Evolutionary conservation across 2,888 invertebrate genomes (phyloP).

Genomic region (Xestobium rufovillosum): DNA sequence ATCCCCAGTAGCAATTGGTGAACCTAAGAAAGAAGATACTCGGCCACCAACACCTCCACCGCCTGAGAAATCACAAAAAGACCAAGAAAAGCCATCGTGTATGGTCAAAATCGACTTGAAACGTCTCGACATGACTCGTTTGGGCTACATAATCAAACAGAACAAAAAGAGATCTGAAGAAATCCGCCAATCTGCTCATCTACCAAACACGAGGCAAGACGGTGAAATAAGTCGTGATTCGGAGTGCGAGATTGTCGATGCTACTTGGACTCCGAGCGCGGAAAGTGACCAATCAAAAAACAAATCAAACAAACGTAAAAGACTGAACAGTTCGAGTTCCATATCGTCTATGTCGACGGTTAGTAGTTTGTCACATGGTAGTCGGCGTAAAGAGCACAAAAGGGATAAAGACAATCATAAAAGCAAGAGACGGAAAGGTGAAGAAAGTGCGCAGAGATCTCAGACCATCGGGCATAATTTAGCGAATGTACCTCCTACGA

Average conservation of each 20-base stretch:
- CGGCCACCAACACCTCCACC: slow-evolving; percentile 26
- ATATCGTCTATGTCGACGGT: slow-evolving; percentile 40
- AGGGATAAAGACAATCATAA: slow-evolving; percentile 33
- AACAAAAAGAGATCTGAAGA: slow-evolving; percentile 40
- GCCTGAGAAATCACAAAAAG: slow-evolving; percentile 28
- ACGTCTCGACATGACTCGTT: slow-evolving; percentile 42
- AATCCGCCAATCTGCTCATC: slow-evolving; percentile 45
- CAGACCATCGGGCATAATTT: slow-evolving; percentile 32
- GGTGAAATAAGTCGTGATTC: slow-evolving; percentile 20
- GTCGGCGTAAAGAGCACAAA: slow-evolving; percentile 27
- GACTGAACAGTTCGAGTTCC: slow-evolving; percentile 40
- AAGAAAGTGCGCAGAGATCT: slow-evolving; percentile 32
- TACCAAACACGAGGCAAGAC: slow-evolving; percentile 45
- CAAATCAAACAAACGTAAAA: slow-evolving; percentile 39
- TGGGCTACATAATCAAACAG: slow-evolving; percentile 38
- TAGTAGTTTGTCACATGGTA: slow-evolving; percentile 29
- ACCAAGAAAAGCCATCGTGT: slow-evolving; percentile 10
- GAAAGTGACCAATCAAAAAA: slow-evolving; percentile 21
- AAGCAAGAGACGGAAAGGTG: slow-evolving; percentile 37
- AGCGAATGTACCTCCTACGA: slow-evolving; percentile 48
- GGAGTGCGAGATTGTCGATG: slow-evolving; percentile 18
- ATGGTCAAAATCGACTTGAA: slow-evolving; percentile 34
- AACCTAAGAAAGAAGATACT: slow-evolving; percentile 17
- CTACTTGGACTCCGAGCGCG: slow-evolving; percentile 12
- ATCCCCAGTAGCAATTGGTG: background rate